Evolutionary conservation across 2,888 invertebrate genomes (phyloP), one percentile per base, ranked within the genome.

Genomic region (Eudemis profundana): DNA sequence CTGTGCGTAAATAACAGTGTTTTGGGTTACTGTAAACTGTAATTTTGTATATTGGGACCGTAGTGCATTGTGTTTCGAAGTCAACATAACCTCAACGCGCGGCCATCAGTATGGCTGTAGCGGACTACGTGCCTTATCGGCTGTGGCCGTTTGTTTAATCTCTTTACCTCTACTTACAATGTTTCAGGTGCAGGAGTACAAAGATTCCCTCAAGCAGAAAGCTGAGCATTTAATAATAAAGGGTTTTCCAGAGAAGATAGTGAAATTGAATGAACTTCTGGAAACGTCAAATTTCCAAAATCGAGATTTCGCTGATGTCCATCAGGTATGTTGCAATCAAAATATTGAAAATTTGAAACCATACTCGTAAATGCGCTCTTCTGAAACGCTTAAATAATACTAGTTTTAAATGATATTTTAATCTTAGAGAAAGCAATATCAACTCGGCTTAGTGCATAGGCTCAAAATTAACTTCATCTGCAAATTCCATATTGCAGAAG

Each of bases 231-330:
- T 98, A 68, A 96, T 98, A 67, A 93, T 97, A 67, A 96, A 96
- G 86, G 97, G 96, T 51, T 98, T 98, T 86, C 98, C 99, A 8
- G 96, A 97, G 80, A 98, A 98, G 87, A 98, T 98, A 74, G 95
- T 98, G 5, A 96, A 96, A 83, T 93, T 98, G 68, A 98, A 98
- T 90, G 96, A 96, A 73, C 90, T 98, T 67, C 91, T 98, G 75
- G 96, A 97, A 81, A 97, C 97, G 27, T 93, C 96, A 64, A 94
- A 95, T 84, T 97, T 98, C 83, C 95, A 95, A 78, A 95, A 96
- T 77, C 94, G 96, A 69, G 95, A 96, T 79, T 94, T 97, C 73
- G 90, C 93, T 60, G 96, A 96, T 78, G 96, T 98, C 42, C 95
- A 96, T 83, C 95, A 96, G 92, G 95, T 93, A 78, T 12, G 42